Evolutionary conservation across 2,797 vertebrate species (phyloP).

Genomic region (Enteromius paludinosus): DNA sequence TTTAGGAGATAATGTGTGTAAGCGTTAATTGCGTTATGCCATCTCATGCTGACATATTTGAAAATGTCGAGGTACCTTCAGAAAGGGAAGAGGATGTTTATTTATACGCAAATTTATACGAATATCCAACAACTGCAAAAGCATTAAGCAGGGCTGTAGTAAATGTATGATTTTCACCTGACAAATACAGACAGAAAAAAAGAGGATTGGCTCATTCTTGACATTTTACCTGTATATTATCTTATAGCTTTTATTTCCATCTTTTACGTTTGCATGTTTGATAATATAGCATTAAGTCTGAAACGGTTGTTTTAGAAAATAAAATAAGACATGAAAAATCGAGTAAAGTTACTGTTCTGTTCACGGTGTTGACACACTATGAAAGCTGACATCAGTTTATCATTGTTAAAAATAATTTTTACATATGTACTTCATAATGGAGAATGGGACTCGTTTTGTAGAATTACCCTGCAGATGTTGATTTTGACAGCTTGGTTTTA

Average conservation of each 20-base stretch:
- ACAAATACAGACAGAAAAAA: not conserved
- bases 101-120: not conserved
- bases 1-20: not conserved
- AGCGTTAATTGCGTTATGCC: not conserved
- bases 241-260: not conserved
- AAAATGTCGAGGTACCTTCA: not conserved
- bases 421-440: not conserved
- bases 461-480: constrained; percentile 1
- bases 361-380: not conserved
- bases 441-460: not conserved
- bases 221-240: not conserved
- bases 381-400: not conserved
- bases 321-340: not conserved
- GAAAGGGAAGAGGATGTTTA: not conserved
- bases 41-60: not conserved
- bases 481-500: constrained; percentile 5
- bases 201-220: not conserved
- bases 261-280: not conserved
- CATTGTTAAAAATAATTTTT: not conserved
- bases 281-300: not conserved
- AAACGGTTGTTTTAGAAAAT: not conserved
- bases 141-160: not conserved
- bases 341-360: not conserved
- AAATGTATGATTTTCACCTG: not conserved
- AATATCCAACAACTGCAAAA: not conserved